A percentile compares a stretch with the other conserved stretches of the same genome.
Conservation (phyloP, 2,797 vertebrate genomes). For the Liparis tanakae region DNA sequence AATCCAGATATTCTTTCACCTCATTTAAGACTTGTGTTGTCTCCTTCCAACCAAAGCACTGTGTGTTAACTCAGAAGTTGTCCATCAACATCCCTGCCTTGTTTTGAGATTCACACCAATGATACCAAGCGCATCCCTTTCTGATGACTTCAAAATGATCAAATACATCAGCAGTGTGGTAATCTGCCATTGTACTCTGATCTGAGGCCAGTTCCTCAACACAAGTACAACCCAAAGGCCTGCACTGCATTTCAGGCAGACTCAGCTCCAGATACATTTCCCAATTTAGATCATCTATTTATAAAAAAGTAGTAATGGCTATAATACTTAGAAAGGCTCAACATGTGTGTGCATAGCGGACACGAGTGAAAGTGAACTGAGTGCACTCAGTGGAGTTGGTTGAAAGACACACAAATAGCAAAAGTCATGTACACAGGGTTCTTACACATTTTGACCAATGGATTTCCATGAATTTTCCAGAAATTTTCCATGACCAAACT, state of each 20-base stretch:
- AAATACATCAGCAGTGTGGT: not conserved
- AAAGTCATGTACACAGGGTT: conserved; percentile 14
- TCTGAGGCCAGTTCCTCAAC: conserved; percentile 16
- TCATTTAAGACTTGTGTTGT: not conserved
- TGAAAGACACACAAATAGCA: conserved; percentile 1
- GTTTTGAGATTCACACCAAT: not conserved
- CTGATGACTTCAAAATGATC: conserved; percentile 9
- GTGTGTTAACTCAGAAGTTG: not conserved
- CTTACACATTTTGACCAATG: too few relatives aligned
- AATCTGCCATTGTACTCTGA: conserved; percentile 2
- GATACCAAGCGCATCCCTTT: not conserved
- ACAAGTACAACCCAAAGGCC: conserved; percentile 22
- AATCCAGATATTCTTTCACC: not conserved
- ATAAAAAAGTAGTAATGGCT: conserved; percentile 52
- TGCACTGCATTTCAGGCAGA: conserved; percentile 24
- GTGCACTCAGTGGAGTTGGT: conserved; percentile 6
- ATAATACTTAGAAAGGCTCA: conserved; percentile 48
- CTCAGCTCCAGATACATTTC: conserved; percentile 19
- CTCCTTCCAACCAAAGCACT: conserved; percentile 1
- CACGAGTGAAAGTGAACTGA: conserved; percentile 19
- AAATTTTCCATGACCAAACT: too few relatives aligned
- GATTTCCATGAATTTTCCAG: too few relatives aligned
- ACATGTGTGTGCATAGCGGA: conserved; percentile 27
- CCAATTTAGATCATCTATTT: conserved; percentile 55
- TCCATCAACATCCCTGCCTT: conserved; percentile 7